Evolutionary conservation across 2,797 vertebrate genomes (phyloP).

Genomic region (Etheostoma nigrum): DNA sequence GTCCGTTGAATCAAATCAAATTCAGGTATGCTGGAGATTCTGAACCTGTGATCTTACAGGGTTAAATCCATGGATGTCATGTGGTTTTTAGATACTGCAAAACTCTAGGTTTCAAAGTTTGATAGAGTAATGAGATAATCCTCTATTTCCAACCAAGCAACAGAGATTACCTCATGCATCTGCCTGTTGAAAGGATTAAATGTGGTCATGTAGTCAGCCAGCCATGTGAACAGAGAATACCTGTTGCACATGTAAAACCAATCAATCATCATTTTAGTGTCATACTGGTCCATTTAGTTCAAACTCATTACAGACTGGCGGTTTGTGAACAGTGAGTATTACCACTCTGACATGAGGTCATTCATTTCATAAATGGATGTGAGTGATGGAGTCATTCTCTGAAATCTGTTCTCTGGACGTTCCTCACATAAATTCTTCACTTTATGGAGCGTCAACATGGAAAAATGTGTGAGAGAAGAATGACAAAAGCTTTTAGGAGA

Average conservation of each 20-base stretch:
- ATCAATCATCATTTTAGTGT: conserved; percentile 27
- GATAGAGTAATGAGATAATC: conserved; percentile 36
- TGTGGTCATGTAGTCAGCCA: conserved; percentile 38
- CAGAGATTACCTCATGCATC: conserved; percentile 56
- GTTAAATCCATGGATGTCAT: not conserved
- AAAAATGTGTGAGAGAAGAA: conserved; percentile 23
- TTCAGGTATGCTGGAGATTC: not conserved
- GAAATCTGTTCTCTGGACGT: conserved; percentile 29
- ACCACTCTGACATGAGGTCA: conserved; percentile 51
- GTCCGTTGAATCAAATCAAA: not conserved
- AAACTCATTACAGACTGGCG: conserved; percentile 27
- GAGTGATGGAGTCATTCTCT: conserved; percentile 42
- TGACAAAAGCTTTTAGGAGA: conserved; percentile 12
- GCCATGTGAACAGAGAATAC: conserved; percentile 36
- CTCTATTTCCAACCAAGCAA: conserved; percentile 28
- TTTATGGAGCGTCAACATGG: conserved; percentile 33
- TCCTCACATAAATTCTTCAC: conserved; percentile 23
- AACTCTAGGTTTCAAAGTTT: conserved; percentile 8
- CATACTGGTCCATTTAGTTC: conserved; percentile 47
- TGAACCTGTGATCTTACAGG: not conserved
- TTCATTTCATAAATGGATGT: conserved; percentile 49
- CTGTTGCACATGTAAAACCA: conserved; percentile 51
- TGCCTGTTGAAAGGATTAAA: conserved; percentile 57
- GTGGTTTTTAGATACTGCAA: conserved; percentile 13
- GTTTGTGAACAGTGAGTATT: conserved; percentile 46